Evolutionary conservation across 2,888 invertebrate species (phyloP), one percentile per base, ranked within the genome.

Genomic region (Sepioteuthis lessoniana): DNA sequence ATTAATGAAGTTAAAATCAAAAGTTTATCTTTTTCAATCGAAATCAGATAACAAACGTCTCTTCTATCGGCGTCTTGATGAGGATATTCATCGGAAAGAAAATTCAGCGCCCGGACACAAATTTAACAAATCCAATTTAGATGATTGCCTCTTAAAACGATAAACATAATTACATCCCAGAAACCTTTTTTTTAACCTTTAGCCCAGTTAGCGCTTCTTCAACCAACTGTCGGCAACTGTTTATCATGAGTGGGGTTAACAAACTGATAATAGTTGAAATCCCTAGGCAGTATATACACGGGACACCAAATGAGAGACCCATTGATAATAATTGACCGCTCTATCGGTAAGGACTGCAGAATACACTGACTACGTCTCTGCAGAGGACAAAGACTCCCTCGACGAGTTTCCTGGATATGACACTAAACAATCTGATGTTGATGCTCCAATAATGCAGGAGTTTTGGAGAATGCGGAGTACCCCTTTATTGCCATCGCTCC

Each of bases 1-100:
- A 76, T 76, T 76, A 76, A 76, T 76, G 76, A 76, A 76, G 76
- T 76, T 76, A 76, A 76, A 76, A n/a, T 76, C 76, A 76, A 76
- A n/a, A 76, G n/a, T 76, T 42, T n/a, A 76, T 76, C 76, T 76
- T 76, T 76, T 76, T 35, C 76, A 76, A 76, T 76, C 76, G 76
- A 76, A 76, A n/a, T 76, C 76, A 76, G 76, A 76, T 76, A 35
- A 76, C 76, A 19, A 76, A 76, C 76, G 16, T n/a, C 16, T n/a
- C 76, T 76, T 76, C 16, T 76, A 3, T 76, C n/a, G 76, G 76
- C 76, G 76, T 76, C 35, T 76, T 76, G 19, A 76, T 76, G 76
- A 76, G 76, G 76, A 76, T 76, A 76, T 76, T 76, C 76, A 76
- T n/a, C 16, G n/a, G 3, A 35, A n/a, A n/a, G 16, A 76, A 76